phyloP scores from a whole-genome alignment of 2,113 vertebrate species.

The Protobothrops mucrosquamatus region DNA sequence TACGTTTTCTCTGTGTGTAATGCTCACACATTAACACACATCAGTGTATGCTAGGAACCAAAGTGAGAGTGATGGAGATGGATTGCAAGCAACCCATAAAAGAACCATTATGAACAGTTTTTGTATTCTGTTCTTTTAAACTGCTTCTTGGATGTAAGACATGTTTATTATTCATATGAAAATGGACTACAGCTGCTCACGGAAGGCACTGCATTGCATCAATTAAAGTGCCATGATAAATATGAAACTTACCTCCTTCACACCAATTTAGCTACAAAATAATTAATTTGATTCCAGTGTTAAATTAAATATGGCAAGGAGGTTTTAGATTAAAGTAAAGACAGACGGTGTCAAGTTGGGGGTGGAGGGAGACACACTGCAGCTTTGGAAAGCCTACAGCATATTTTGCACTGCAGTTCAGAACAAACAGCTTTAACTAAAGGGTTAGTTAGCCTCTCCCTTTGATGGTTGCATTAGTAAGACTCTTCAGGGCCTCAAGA shows the following conservation, averaged over 20 bases:
- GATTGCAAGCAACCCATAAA: background rate
- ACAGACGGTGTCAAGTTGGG: background rate
- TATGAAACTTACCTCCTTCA: conserved; percentile 54
- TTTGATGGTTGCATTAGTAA: conserved; percentile 74
- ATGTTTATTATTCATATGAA: conserved; percentile 37
- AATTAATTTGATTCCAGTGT: conserved; percentile 68
- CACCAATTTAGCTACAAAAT: conserved; percentile 62
- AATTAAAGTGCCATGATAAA: conserved; percentile 56
- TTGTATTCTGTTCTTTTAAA: background rate
- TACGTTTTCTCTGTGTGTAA: too few species aligned
- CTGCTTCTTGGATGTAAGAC: background rate
- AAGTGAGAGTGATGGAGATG: background rate
- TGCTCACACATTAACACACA: too few species aligned
- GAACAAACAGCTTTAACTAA: conserved; percentile 75
- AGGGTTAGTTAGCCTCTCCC: conserved; percentile 62
- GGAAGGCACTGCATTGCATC: conserved; percentile 39
- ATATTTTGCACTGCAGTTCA: conserved; percentile 67
- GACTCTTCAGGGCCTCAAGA: conserved; percentile 65
- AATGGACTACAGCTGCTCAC: conserved; percentile 46
- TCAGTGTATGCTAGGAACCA: background rate
- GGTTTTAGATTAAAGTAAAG: conserved; percentile 62
- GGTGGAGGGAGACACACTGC: conserved; percentile 15
- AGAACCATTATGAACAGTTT: background rate
- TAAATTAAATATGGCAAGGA: conserved; percentile 69
- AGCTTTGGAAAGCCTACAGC: conserved; percentile 66